These are phyloP conservation scores for Harmothoe impar DNA, from an alignment of 2,888 invertebrate genomes.

Conservation along the genomic window DNA sequence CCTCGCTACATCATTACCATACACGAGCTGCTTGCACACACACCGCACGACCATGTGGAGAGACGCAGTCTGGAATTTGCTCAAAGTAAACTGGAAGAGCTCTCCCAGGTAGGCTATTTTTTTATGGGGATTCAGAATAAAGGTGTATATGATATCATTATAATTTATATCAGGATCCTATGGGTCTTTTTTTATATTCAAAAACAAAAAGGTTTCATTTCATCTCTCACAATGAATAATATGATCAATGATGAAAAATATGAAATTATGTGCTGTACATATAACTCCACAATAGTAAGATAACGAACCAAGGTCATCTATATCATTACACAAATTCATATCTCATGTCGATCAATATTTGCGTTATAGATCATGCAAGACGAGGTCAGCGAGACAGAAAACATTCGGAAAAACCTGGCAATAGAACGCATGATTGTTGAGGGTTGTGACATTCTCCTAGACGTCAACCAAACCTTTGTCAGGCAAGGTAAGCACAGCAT, in stretches of 20 bases:
- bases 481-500: conserved; percentile 89
- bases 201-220: not conserved
- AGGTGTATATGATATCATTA: not conserved
- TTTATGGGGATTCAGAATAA: too few relatives aligned
- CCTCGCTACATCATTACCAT: conserved; percentile 95
- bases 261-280: too few relatives aligned
- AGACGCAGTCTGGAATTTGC: conserved; percentile 94
- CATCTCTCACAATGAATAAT: not conserved
- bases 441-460: conserved; percentile 94
- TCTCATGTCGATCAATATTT: too few relatives aligned
- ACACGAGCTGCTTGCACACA: conserved; percentile 94
- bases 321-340: too few relatives aligned
- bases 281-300: too few relatives aligned
- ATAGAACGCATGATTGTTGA: conserved; percentile 97
- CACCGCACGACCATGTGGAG: conserved; percentile 96
- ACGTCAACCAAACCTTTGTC: conserved; percentile 96
- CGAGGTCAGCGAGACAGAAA: conserved; percentile 95
- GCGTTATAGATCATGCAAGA: conserved; percentile 89
- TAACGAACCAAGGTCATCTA: too few relatives aligned
- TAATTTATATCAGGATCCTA: too few relatives aligned
- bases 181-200: not conserved
- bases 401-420: conserved; percentile 93
- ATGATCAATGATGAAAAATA: too few relatives aligned
- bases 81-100: conserved; percentile 91
- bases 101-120: conserved; percentile 83